Conservation (phyloP, 2,888 invertebrate species). For the Drosophila pseudotakahashii region DNA sequence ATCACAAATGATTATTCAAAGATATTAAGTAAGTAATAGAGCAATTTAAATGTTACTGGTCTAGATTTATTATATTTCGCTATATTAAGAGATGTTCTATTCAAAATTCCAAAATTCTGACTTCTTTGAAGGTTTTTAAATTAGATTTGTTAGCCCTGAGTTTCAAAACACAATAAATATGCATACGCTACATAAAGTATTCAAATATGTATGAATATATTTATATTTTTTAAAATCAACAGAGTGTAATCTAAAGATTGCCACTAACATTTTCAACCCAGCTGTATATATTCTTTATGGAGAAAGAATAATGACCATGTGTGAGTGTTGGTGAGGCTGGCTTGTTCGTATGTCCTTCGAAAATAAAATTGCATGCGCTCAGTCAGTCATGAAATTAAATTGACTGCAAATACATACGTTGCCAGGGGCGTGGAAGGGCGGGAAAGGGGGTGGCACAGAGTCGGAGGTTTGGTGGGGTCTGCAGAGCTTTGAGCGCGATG, state of each 20-base stretch:
- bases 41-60: conserved; percentile 48
- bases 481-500: conserved; percentile 45
- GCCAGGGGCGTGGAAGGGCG: conserved; percentile 21
- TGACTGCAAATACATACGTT: conserved; percentile 78
- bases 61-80: conserved; percentile 7
- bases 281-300: conserved; percentile 12
- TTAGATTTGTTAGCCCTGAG: too few relatives aligned
- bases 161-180: too few relatives aligned
- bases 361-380: conserved; percentile 77
- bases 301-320: conserved; percentile 10
- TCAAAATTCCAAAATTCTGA: too few relatives aligned
- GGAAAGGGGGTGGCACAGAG: conserved; percentile 11
- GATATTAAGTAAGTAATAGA: conserved; percentile 68
- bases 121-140: too few relatives aligned
- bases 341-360: conserved; percentile 66
- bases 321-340: conserved; percentile 41
- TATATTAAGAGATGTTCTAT: too few relatives aligned
- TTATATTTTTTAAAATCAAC: neutral
- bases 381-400: conserved; percentile 83
- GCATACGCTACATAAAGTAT: too few relatives aligned
- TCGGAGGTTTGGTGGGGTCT: neutral
- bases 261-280: neutral
- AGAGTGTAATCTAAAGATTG: neutral
- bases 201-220: too few relatives aligned
- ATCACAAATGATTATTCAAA: conserved; percentile 53